Percentiles rank a stretch among this genome's conserved stretches.
These are phyloP conservation scores for Linyphia triangularis DNA, from an alignment of 2,888 invertebrate species.

Conservation along the genomic window DNA sequence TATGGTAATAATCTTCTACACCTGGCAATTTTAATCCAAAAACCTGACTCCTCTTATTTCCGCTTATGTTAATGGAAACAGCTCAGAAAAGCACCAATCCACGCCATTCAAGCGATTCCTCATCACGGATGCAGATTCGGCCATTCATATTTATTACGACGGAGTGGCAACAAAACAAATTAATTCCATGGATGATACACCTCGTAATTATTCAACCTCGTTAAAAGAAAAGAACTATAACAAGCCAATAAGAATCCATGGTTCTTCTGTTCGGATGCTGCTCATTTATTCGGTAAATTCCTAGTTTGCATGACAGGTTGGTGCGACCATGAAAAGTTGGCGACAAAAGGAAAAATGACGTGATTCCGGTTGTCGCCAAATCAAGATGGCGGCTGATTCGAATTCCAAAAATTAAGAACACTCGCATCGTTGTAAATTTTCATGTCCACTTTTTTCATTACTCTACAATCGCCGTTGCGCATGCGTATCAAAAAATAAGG, in stretches of 20 bases:
- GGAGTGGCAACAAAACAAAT: conserved; percentile 29
- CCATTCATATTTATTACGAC: conserved; percentile 12
- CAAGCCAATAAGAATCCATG: conserved; percentile 7
- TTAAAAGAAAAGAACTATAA: conserved; percentile 26
- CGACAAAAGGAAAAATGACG: too few species aligned
- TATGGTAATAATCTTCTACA: background rate
- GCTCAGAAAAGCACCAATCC: conserved; percentile 38
- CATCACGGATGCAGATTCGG: conserved; percentile 13
- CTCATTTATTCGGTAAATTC: background rate
- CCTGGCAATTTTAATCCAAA: conserved; percentile 4
- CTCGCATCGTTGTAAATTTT: background rate
- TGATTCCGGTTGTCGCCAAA: conserved; percentile 16
- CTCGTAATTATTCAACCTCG: conserved; percentile 34
- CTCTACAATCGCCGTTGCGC: too few species aligned
- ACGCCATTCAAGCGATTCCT: conserved; percentile 36
- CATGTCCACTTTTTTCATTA: too few species aligned
- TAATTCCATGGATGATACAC: conserved; percentile 5
- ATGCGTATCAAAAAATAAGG: too few species aligned
- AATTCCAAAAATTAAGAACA: background rate
- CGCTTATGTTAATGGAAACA: conserved; percentile 41
- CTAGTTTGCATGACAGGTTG: too few species aligned
- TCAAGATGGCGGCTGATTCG: too few species aligned
- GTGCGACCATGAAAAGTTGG: too few species aligned
- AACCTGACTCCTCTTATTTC: conserved; percentile 13
- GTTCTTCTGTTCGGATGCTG: conserved; percentile 2